Base-by-base conservation (phyloP, 2,888 invertebrate genomes). In the Diarsia dahlii region DNA sequence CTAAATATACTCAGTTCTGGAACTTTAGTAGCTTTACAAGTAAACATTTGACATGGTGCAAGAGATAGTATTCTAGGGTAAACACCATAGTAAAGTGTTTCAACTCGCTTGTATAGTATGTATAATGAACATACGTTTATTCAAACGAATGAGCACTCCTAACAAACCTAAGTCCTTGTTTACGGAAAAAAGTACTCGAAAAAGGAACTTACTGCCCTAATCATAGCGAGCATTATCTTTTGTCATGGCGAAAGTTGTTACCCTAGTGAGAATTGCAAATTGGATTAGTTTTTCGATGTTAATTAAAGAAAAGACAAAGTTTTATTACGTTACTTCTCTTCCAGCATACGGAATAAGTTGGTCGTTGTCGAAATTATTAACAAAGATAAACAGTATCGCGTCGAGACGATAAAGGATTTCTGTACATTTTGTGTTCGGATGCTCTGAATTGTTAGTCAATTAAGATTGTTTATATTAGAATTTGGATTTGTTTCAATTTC, bases 271-370 rank as follows among this genome's bases (percentile, higher is more conserved):
- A 84, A 86, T 88, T 82, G 80, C 83, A 87, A 87, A 87, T 89
- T 83, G 84, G 83, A 84, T 88, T 89, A 85, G 84, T 89, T 90
- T 84, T 89, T 82, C 80, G 84, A 80, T 80, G 85, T 87, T 88
- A 88, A 90, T 89, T 89, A 88, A 85, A 87, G 85, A 84, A 85
- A 87, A 84, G 81, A 82, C 78, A 81, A 89, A 89, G 87, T 89
- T 87, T 81, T 83, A 83, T 84, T 81, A 82, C 80, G 82, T 86
- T 85, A 77, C 78, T 73, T 76, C 78, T 81, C 79, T 77, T 66
- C 67, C 60, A 71, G 86, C 86, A 89, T 89, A 88, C 86, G 69
- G 82, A 86, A 85, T 87, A 67, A 84, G 85, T 74, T 71, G n/a
- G 65, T 60, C 66, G 71, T 79, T 67, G 74, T 74, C 70, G 52